Evolutionary conservation across 2,113 vertebrate species (phyloP).

Genomic region (Corythornis cristatus): DNA sequence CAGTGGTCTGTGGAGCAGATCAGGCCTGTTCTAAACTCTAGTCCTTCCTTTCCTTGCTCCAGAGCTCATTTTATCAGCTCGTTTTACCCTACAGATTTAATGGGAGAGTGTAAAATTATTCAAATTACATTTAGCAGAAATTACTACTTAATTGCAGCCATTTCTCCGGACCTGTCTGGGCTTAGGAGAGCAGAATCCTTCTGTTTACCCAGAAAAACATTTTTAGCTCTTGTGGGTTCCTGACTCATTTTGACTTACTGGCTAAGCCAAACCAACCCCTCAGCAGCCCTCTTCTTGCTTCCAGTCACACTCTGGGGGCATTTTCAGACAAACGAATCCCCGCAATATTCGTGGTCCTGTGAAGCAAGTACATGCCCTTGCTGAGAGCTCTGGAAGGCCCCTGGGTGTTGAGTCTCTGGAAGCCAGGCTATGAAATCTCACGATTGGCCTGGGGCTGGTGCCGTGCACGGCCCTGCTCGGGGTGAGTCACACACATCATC

Average conservation of each 20-base stretch:
- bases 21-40: accelerated
- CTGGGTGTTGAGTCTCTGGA: neutral
- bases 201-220: neutral
- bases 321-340: neutral
- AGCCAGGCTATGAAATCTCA: accelerated
- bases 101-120: neutral
- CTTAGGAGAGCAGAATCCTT: neutral
- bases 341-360: accelerated
- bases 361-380: accelerated
- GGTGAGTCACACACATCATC: neutral
- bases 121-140: neutral
- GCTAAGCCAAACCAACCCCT: neutral
- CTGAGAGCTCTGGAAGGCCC: neutral
- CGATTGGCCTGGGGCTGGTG: accelerated
- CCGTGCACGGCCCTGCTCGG: neutral
- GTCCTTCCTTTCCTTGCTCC: neutral
- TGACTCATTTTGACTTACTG: neutral
- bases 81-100: neutral
- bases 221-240: neutral
- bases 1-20: neutral
- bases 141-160: neutral
- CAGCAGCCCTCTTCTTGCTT: neutral
- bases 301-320: neutral
- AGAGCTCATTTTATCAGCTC: neutral
- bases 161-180: neutral